Base-by-base conservation (phyloP, 2,797 vertebrate species). In the Lepus oiostolus region DNA sequence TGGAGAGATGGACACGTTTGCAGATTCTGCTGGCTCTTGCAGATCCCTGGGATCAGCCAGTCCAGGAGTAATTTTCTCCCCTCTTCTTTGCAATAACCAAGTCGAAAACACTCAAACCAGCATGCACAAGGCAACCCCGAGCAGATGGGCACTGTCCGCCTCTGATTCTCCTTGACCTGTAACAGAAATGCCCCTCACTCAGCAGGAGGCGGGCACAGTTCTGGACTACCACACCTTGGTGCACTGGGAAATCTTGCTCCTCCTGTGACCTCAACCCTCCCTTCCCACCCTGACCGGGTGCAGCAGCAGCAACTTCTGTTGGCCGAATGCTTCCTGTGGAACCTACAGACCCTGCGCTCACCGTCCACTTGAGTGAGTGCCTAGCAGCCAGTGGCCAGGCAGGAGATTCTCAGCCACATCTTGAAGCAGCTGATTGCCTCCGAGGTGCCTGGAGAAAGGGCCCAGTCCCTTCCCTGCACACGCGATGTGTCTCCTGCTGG, bases 361-460 rank as follows among this genome's bases (percentile, higher is more conserved):
- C 99, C 99, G 2, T 99, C 99, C 9, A 99, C 99, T 97, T 99
- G 99, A 58, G 99, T 99, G 24, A 99, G 98, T 86, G 99, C 99
- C 94, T 99, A 99, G 97, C 98, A 99, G 98, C 99, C 99, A 95
- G 99, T 99, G 97, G 99, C 99, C 65, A 99, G 99, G 96, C 99
- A 63, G 65, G 10, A 99, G 50, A 30, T 47, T 2, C 14, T 71
- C 32, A 67, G 24, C 76, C 54, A 62, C 28, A 21, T 47, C 35
- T 38, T 68, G 50, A 47, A 65, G 35, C 50, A 79, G 47, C 58
- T 30, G 28, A 24, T 9, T 5, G 7, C 10, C 42, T 16, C 54
- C 7, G 42, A 77, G 54, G 75, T 35, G 5, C 7, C 26, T 26
- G 7, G 9, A 22, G 30, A n/a, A 90, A 70, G 14, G 11, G 32